Percentiles rank a stretch among this genome's conserved stretches.
phyloP scores from a whole-genome alignment of 2,113 vertebrate genomes.

The Miniopterus natalensis region DNA sequence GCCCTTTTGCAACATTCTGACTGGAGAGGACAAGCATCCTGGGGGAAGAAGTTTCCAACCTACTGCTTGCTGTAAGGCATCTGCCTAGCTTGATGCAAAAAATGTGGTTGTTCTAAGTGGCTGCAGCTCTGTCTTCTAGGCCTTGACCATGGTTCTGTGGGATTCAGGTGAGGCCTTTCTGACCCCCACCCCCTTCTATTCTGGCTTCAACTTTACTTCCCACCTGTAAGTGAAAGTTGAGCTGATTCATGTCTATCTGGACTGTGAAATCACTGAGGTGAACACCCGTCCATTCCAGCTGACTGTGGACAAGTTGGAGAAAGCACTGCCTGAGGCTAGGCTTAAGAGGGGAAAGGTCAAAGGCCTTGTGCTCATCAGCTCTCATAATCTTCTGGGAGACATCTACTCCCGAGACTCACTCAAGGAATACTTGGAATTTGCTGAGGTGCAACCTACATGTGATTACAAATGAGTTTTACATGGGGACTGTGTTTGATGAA shows the following conservation, averaged over 20 bases:
- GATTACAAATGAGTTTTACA: background rate
- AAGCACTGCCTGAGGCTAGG: background rate
- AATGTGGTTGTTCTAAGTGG: background rate
- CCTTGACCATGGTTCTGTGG: background rate
- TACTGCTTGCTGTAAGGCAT: background rate
- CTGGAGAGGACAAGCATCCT: conserved; percentile 92
- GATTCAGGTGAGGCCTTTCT: background rate
- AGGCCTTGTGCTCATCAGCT: background rate
- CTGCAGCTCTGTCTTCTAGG: background rate
- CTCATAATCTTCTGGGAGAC: background rate
- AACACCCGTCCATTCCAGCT: background rate
- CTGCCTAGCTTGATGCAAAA: background rate
- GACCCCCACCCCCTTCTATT: background rate
- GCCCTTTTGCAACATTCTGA: conserved; percentile 90
- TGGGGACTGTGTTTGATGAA: background rate
- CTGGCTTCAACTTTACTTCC: background rate
- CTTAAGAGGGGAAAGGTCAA: background rate
- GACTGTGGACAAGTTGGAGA: background rate
- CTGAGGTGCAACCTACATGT: background rate
- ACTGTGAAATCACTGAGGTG: background rate
- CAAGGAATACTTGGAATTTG: background rate
- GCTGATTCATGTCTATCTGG: background rate
- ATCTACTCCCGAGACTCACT: background rate
- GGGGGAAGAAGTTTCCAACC: conserved; percentile 86
- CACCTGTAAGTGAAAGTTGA: background rate